Evolutionary conservation across 2,888 invertebrate species (phyloP).

Genomic region (Cerastis rubricosa): DNA sequence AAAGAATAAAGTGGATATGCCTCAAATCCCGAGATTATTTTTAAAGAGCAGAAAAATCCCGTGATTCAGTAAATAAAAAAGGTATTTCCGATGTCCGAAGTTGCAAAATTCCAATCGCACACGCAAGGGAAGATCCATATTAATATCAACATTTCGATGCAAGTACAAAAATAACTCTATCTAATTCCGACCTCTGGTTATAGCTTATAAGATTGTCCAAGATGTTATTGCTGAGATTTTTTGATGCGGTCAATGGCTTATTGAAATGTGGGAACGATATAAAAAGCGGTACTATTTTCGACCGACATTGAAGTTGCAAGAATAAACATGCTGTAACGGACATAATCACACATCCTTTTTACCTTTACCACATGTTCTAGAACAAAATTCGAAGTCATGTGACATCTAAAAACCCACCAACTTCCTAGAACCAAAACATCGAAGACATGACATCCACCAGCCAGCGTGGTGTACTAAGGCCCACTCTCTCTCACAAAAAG

Average conservation of each 20-base stretch:
- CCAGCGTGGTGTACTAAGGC: not conserved
- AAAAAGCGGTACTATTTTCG: not conserved
- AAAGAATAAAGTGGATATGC: no score
- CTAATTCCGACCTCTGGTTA: no score
- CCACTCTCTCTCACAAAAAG: not conserved
- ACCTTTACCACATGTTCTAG: not conserved
- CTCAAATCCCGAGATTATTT: no score
- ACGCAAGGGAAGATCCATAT: no score
- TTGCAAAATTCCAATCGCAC: no score
- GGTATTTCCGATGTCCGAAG: no score
- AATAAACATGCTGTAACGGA: not conserved
- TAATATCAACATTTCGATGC: no score
- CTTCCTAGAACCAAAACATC: not conserved
- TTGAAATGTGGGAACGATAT: not conserved
- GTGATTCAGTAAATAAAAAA: no score
- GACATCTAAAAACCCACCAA: not conserved
- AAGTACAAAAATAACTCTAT: no score
- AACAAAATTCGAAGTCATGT: not conserved
- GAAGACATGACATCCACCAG: not conserved
- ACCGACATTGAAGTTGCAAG: not conserved
- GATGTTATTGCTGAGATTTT: slow-evolving; percentile 3
- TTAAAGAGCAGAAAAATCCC: no score
- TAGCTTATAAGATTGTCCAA: not conserved
- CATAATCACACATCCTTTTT: not conserved
- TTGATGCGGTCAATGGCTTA: slow-evolving; percentile 19